phyloP scores from a whole-genome alignment of 2,797 vertebrate species.

The Loriculus beryllinus region DNA sequence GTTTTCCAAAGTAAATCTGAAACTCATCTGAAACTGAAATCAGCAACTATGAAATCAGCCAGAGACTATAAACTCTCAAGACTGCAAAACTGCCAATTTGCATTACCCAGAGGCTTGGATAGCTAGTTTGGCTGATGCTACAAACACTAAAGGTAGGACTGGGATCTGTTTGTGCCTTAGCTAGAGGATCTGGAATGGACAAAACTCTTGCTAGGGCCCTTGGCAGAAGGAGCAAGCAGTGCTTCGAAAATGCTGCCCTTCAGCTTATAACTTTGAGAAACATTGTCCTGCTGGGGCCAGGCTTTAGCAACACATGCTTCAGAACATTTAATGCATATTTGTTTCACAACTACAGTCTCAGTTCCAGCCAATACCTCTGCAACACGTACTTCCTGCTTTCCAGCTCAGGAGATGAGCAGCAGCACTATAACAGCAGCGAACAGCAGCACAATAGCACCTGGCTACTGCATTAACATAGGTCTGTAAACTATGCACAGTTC shows the following conservation, averaged over 20 bases:
- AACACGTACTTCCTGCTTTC: not conserved
- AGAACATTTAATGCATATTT: fast-evolving
- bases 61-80: not conserved
- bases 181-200: not conserved
- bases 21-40: not conserved
- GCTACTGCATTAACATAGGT: fast-evolving
- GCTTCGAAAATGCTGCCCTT: fast-evolving
- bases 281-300: fast-evolving
- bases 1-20: not conserved
- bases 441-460: not conserved
- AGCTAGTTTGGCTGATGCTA: not conserved
- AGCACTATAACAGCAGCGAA: not conserved
- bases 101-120: not conserved
- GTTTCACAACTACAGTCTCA: not conserved
- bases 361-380: not conserved
- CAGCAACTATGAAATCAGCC: not conserved
- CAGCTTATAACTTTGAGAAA: not conserved
- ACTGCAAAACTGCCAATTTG: not conserved
- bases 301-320: not conserved
- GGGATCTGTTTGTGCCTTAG: not conserved
- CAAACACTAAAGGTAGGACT: not conserved
- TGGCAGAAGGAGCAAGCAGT: fast-evolving
- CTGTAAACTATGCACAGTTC: fast-evolving
- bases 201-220: no score
- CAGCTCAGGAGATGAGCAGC: fast-evolving